Base-by-base conservation (phyloP, 2,113 vertebrate genomes). In the Cryptomyrus ogoouensis region DNA sequence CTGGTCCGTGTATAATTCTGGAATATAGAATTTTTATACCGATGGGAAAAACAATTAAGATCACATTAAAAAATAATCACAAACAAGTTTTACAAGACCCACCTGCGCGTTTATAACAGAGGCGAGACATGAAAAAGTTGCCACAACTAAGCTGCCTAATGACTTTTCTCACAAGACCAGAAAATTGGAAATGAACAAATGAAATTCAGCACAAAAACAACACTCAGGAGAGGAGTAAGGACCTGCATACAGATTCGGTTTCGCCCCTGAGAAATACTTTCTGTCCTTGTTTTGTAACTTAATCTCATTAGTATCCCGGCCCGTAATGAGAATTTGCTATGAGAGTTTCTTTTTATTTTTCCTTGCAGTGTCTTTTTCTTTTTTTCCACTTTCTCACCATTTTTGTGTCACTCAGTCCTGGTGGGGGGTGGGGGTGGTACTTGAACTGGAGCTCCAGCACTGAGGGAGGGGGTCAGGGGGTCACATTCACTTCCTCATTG, bases 1-100 rank as follows among this genome's bases (percentile, higher is more conserved):
- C 56, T 87, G n/a, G n/a, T 87, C n/a, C 50, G 85, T 31, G n/a
- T 39, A 50, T 27, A 87, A 86, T 86, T 49, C 46, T 47, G 27
- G 39, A 42, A 80, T 44, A 42, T 13, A 83, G 56, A 58, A 84
- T 24, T 19, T 31, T 62, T 47, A 62, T 46, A 44, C 77, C 52
- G 52, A n/a, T 56, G 80, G 24, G 80, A n/a, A 53, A 89, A 56
- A 80, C 77, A 89, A 89, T 84, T 84, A 84, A 89, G 74, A 89
- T 50, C 49, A 66, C 53, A 83, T 89, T 83, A 53, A 53, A 80
- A 74, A 83, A 56, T 56, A 62, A 62, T 84, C n/a, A 39, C 17
- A 83, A 84, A 42, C 24, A 19, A 85, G 46, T 5, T 39, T 58
- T 83, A 83, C 39, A 84, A 27, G 35, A 89, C 53, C 80, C 12